These are phyloP conservation scores for Delichon dasypus DNA, from an alignment of 2,797 vertebrate genomes.

Conservation along the genomic window DNA sequence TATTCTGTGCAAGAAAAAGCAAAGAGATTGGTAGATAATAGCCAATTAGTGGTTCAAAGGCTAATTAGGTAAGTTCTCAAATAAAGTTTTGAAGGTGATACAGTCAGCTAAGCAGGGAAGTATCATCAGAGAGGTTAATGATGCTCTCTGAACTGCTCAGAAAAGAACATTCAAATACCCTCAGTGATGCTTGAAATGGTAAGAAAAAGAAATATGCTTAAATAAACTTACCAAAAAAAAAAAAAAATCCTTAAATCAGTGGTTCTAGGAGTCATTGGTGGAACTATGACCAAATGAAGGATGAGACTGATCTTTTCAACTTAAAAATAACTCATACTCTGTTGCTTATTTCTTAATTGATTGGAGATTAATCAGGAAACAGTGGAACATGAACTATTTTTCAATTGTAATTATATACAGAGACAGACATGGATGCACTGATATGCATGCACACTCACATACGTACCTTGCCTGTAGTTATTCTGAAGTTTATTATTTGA, in stretches of 20 bases:
- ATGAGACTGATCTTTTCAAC: background rate
- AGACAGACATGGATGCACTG: background rate
- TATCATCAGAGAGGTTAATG: constrained; percentile 24
- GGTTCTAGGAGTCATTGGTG: background rate
- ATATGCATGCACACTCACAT: rapidly evolving
- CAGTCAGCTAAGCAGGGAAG: constrained; percentile 43
- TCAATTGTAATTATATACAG: background rate
- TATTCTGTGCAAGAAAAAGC: constrained; percentile 7
- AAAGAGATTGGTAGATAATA: constrained; percentile 51
- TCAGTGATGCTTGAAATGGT: background rate
- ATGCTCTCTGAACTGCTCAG: background rate
- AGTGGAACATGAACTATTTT: background rate
- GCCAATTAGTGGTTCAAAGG: constrained; percentile 73
- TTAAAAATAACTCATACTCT: background rate
- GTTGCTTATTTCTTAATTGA: background rate
- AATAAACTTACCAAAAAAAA: background rate
- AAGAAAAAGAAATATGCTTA: background rate
- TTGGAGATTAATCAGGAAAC: background rate
- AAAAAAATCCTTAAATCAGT: background rate
- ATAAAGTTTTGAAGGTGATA: constrained; percentile 72
- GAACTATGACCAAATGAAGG: background rate
- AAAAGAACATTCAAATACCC: background rate
- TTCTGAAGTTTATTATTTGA: background rate
- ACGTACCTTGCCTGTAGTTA: background rate
- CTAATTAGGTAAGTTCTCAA: constrained; percentile 72